Evolutionary conservation across 2,888 invertebrate species (phyloP), one percentile per base, ranked within the genome.

Genomic region (Phlogophora meticulosa): DNA sequence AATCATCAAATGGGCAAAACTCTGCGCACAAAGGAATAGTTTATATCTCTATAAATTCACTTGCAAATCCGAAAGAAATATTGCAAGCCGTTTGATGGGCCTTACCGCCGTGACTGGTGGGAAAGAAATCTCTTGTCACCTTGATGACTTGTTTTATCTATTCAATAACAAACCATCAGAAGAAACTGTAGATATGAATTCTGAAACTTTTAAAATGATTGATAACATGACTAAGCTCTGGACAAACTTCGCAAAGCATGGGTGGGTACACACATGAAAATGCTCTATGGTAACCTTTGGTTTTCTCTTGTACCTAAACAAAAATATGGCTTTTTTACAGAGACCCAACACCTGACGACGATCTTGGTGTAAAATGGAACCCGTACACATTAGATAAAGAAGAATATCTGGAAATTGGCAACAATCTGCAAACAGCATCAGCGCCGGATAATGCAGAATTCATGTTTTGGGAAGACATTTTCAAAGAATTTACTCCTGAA

Each of bases 201-300:
- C 87, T 0, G 71, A 82, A 51, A 78, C 82, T 5, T 88, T 78
- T 57, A 58, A 81, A 56, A 76, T 87, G 63, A 88, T 90, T n/a
- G 69, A 87, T 36, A 84, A 77, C 32, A 67, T 86, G 2, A 83
- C 84, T 1, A 85, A 79, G 61, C 77, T 90, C 5, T 90, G 87
- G 88, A 85, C 89, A 0, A 88, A 90, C 49, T 90, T 90, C 66
- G 87, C 87, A 2, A 89, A 87, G 77, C 77, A 79, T 56, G 89
- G 90, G 90, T 90, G 76, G 84, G 86, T 56, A n/a, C n/a, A 1
- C 13, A 34, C 22, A 45, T 4, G 11, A 58, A 17, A 55, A n/a
- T 17, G 2, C 20, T 32, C 5, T 0, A 10, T 28, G 49, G 0
- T 1, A 51, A 38, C n/a, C n/a, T n/a, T n/a, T n/a, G n/a, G n/a